Base-by-base conservation (phyloP, 2,888 invertebrate genomes). In the Callinectes sapidus region DNA sequence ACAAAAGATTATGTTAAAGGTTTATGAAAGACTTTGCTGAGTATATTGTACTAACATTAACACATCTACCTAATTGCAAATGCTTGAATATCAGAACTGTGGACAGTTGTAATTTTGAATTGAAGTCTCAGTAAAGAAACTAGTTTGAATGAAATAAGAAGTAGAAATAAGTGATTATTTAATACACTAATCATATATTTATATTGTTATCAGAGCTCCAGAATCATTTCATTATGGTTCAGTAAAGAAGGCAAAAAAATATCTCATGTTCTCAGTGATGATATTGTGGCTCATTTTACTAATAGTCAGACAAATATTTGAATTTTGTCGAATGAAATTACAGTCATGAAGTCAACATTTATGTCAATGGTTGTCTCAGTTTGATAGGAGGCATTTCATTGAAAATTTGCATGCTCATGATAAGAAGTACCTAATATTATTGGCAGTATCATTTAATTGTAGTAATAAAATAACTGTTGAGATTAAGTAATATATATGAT, bases 21-120 rank as follows among this genome's bases (percentile, higher is more conserved):
- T 35, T 81, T 81, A 81, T 81, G 35, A 81, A 81, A 28, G 32
- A 81, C 32, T 81, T 35, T 81, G 32, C 81, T 81, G 32, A 35
- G 35, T 81, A 32, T 81, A 81, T 81, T 81, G 14, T 81, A 81
- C 8, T 81, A 81, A 32, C 81, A 81, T 32, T 81, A 81, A 81
- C 32, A 32, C 23, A 23, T 81, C 81, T 48, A 48, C 48, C 48
- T 81, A 13, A 23, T 16, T 81, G 35, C 81, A 81, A 32, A 81
- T 35, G 6, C 1, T 81, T 35, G 32, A n/a, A 23, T 35, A 81
- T 81, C 35, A 81, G 81, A 81, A 32, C 1, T 81, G 81, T 16
- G 35, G 81, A 81, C 81, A 81, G 35, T 81, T 81, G 8, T 8
- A 35, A 14, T 2, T 71, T 71, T 2, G n/a, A 23, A 8, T 28